Evolutionary conservation across 1,140 invertebrate genomes (phyloP).

Genomic region (Oncopodura yosiiana): DNA sequence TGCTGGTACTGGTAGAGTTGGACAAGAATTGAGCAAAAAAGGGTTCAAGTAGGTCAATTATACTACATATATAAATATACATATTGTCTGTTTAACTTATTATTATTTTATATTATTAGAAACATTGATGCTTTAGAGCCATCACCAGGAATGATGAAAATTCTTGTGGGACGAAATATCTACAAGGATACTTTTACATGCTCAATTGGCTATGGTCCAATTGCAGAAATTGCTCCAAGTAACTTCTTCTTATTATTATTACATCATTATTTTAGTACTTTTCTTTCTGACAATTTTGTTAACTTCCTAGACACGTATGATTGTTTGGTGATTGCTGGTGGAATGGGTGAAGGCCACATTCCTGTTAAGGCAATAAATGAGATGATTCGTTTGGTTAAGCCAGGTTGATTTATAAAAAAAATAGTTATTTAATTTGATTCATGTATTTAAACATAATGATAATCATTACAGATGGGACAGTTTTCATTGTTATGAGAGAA

Average conservation of each 20-base stretch:
- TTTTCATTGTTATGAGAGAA: conserved; percentile 43
- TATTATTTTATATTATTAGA: conserved; percentile 8
- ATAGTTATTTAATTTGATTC: neutral
- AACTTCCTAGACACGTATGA: conserved; percentile 40
- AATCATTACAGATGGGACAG: conserved; percentile 37
- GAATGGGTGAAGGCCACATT: conserved; percentile 46
- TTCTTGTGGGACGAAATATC: conserved; percentile 36
- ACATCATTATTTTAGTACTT: neutral
- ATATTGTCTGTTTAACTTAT: neutral
- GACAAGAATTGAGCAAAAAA: conserved; percentile 33
- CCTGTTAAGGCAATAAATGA: conserved; percentile 40
- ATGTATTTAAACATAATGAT: neutral
- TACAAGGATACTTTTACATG: conserved; percentile 36
- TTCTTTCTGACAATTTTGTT: neutral
- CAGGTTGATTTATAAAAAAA: conserved; percentile 35
- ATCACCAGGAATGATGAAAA: conserved; percentile 38
- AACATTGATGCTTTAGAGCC: conserved; percentile 36
- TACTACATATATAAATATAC: neutral
- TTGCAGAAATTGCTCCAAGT: conserved; percentile 23
- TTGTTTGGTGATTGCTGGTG: conserved; percentile 39
- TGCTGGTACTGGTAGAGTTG: conserved; percentile 40
- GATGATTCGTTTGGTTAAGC: conserved; percentile 42
- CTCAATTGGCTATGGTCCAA: conserved; percentile 32
- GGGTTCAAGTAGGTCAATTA: conserved; percentile 31
- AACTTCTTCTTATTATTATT: neutral